Evolutionary conservation across 2,113 vertebrate genomes (phyloP).

Genomic region (Zosterops pallidus): DNA sequence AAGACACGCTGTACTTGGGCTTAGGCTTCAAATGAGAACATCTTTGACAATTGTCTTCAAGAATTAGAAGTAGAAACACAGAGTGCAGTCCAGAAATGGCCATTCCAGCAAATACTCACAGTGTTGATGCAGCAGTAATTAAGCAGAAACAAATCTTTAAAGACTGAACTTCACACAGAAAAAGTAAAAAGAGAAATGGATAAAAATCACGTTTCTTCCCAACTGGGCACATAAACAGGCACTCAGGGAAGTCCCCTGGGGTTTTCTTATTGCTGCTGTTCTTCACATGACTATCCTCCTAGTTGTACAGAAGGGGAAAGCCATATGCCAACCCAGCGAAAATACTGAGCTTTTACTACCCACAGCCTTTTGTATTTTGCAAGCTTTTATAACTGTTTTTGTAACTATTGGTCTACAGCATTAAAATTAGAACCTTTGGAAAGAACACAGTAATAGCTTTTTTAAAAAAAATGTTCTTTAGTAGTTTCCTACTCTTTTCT

Average conservation of each 20-base stretch:
- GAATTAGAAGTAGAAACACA: not conserved
- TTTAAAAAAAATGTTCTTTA: not conserved
- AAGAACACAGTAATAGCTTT: not conserved
- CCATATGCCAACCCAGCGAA: not conserved
- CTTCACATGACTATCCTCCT: not conserved
- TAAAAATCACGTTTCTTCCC: not conserved
- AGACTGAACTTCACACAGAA: not conserved
- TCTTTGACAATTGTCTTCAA: not conserved
- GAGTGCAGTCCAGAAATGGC: not conserved
- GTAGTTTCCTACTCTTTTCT: not conserved
- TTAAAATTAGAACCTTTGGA: not conserved
- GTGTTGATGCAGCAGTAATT: not conserved
- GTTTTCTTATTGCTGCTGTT: not conserved
- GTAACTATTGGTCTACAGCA: not conserved
- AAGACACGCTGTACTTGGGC: not conserved
- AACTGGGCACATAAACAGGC: not conserved
- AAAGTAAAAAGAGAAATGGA: not conserved
- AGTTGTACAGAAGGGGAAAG: not conserved
- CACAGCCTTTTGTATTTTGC: not conserved
- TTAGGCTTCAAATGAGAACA: not conserved
- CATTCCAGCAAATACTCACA: not conserved
- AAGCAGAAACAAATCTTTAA: not conserved
- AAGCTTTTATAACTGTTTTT: not conserved
- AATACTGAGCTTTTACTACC: not conserved
- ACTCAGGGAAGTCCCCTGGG: not conserved